A percentile compares a stretch with the other conserved stretches of the same genome.
These are phyloP conservation scores for Drosophila carrolli DNA, from an alignment of 1,140 invertebrate genomes.

Conservation along the genomic window DNA sequence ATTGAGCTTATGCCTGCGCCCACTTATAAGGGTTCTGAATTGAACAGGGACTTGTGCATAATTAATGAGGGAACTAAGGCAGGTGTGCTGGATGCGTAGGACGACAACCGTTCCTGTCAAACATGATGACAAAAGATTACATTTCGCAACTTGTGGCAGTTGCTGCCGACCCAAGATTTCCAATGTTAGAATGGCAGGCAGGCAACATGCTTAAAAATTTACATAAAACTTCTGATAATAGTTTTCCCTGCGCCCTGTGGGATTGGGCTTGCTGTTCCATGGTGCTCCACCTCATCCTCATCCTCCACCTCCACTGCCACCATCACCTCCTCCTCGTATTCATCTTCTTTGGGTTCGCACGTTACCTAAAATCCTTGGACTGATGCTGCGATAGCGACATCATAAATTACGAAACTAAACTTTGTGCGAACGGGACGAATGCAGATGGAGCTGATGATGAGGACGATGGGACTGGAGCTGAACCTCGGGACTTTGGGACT, in stretches of 20 bases:
- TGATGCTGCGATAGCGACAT: slow-evolving; percentile 67
- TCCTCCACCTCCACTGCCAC: background rate
- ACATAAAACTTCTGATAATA: slow-evolving; percentile 83
- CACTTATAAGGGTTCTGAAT: slow-evolving; percentile 33
- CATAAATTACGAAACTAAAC: slow-evolving; percentile 82
- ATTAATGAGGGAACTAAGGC: slow-evolving; percentile 78
- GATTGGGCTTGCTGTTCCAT: slow-evolving; percentile 36
- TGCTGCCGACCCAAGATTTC: slow-evolving; percentile 39
- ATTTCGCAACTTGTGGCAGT: slow-evolving; percentile 65
- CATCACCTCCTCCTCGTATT: background rate
- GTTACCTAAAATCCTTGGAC: slow-evolving; percentile 67
- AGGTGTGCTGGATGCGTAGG: slow-evolving; percentile 66
- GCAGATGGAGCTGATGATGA: slow-evolving; percentile 46
- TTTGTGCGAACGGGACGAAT: slow-evolving; percentile 70
- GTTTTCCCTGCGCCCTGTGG: slow-evolving; percentile 70
- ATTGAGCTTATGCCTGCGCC: slow-evolving; percentile 1
- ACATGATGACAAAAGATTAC: slow-evolving; percentile 81
- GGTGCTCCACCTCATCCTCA: background rate
- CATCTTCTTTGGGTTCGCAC: slow-evolving; percentile 37
- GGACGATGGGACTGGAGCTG: slow-evolving; percentile 25
- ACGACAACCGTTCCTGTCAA: slow-evolving; percentile 75
- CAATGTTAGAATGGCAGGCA: slow-evolving; percentile 52
- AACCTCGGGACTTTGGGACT: background rate
- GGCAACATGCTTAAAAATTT: slow-evolving; percentile 78
- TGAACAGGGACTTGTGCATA: slow-evolving; percentile 66